Conservation (phyloP, 2,888 invertebrate species). For the Volucella inflata region DNA sequence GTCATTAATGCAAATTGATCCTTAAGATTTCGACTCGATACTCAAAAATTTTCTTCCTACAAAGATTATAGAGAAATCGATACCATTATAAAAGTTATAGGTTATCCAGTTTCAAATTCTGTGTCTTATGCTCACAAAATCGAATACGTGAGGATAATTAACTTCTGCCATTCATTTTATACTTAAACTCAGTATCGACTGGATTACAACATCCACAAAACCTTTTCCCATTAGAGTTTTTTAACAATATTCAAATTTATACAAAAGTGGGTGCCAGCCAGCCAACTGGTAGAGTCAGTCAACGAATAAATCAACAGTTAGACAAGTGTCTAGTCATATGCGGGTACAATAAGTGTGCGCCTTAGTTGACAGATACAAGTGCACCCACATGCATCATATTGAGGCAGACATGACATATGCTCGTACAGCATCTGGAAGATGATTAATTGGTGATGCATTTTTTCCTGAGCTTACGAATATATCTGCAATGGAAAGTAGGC, state of each 20-base stretch:
- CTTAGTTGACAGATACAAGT: slow-evolving; percentile 5
- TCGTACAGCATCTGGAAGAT: slow-evolving; percentile 19
- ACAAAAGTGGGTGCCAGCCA: slow-evolving; percentile 6
- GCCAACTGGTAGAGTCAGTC: slow-evolving; percentile 10
- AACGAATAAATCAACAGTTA: slow-evolving; percentile 35
- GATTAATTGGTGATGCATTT: slow-evolving; percentile 30
- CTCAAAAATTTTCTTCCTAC: no score
- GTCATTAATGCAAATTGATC: no score
- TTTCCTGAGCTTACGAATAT: slow-evolving; percentile 28
- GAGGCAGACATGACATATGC: slow-evolving; percentile 24
- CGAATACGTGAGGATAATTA: no score
- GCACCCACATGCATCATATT: slow-evolving; percentile 10
- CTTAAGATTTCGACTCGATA: no score
- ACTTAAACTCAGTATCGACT: no score
- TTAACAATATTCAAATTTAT: slow-evolving; percentile 5
- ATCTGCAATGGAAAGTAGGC: slow-evolving; percentile 27
- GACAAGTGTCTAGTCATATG: slow-evolving; percentile 19
- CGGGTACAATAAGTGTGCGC: slow-evolving; percentile 19
- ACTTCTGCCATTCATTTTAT: no score
- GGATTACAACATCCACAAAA: neutral
- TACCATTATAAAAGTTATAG: no score
- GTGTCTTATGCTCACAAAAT: no score
- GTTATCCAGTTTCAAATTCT: no score
- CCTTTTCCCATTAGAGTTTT: neutral
- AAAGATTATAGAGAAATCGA: no score